Evolutionary conservation across 2,113 vertebrate genomes (phyloP).

Genomic region (Pandion haliaetus): DNA sequence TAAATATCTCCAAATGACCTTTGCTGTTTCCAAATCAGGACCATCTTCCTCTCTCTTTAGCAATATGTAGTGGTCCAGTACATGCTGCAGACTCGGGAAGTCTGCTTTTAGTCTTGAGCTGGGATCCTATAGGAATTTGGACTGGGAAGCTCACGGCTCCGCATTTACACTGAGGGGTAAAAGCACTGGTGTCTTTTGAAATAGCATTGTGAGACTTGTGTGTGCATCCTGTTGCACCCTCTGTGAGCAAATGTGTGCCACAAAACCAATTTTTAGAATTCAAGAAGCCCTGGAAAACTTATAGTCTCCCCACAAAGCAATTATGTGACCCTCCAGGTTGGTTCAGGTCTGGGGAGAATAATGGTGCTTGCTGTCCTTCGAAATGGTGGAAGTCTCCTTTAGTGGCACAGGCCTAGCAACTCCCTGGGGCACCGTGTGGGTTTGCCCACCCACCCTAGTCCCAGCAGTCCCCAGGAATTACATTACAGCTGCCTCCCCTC

Average conservation of each 20-base stretch:
- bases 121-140: not conserved
- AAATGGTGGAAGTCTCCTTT: not conserved
- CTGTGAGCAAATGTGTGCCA: not conserved
- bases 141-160: not conserved
- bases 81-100: not conserved
- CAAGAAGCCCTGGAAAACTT: not conserved
- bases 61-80: not conserved
- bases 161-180: not conserved
- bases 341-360: not conserved
- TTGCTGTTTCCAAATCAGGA: not conserved
- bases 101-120: not conserved
- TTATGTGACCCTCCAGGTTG: not conserved
- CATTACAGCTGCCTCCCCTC: rapidly evolving
- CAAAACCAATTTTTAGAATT: not conserved
- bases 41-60: not conserved
- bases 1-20: not conserved
- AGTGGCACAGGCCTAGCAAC: no score
- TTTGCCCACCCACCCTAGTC: not conserved
- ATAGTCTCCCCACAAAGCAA: not conserved
- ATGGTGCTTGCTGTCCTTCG: rapidly evolving
- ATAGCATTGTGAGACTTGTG: not conserved
- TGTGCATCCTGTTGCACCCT: not conserved
- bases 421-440: not conserved
- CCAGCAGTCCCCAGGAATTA: not conserved
- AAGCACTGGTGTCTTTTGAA: not conserved